Conservation (phyloP, 1,140 invertebrate genomes). For the Coptotermes formosanus region DNA sequence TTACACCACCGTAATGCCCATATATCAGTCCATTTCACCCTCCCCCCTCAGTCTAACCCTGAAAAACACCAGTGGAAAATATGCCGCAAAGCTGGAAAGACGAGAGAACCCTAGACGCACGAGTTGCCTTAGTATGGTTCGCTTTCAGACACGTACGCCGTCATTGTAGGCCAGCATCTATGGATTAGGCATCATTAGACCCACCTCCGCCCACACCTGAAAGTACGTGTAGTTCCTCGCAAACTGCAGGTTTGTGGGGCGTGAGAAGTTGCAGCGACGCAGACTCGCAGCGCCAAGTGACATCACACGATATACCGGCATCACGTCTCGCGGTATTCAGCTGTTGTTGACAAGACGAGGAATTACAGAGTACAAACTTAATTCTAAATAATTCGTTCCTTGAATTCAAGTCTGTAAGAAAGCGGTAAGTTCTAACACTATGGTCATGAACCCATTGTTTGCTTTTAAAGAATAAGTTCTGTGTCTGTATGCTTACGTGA, state of each 20-base stretch:
- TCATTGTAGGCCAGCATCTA: constrained; percentile 1
- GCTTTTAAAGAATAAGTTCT: too few species aligned
- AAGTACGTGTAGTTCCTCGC: background rate
- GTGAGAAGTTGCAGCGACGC: background rate
- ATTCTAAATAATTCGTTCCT: background rate
- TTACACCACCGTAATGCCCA: too few species aligned
- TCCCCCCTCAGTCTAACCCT: too few species aligned
- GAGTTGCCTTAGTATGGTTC: too few species aligned
- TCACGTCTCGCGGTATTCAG: background rate
- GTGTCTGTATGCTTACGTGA: too few species aligned
- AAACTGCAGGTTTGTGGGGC: constrained; percentile 16
- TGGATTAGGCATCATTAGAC: constrained; percentile 11
- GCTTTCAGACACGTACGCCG: background rate
- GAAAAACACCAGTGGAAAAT: too few species aligned
- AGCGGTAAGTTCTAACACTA: background rate
- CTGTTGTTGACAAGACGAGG: background rate
- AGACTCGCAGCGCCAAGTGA: background rate
- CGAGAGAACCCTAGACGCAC: too few species aligned
- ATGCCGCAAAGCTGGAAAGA: too few species aligned
- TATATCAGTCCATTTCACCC: too few species aligned
- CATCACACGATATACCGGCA: background rate
- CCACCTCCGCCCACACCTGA: background rate
- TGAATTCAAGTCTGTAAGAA: background rate
- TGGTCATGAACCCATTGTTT: too few species aligned
- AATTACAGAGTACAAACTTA: background rate